These are phyloP conservation scores for Heliopora coerulea DNA, from an alignment of 92 coral and sea anemone species.

Conservation along the genomic window DNA sequence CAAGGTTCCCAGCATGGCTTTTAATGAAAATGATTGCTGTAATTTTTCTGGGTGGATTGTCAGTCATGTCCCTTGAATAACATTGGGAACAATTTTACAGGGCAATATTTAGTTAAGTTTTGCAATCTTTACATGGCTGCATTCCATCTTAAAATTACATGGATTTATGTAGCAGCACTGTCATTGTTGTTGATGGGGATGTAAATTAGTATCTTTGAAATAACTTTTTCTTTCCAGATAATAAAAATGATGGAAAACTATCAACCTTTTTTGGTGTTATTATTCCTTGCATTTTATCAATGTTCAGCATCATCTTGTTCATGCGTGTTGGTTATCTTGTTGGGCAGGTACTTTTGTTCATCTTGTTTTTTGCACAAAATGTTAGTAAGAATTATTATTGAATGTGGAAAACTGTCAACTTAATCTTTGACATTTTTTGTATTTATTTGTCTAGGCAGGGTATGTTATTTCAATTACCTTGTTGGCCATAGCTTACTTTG, in stretches of 20 bases:
- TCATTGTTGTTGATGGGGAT: no score
- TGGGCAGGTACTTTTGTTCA: constrained; percentile 72
- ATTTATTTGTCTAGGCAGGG: constrained; percentile 65
- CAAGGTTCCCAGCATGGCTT: no score
- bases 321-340: constrained; percentile 88
- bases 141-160: no score
- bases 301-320: constrained; percentile 93
- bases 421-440: background rate
- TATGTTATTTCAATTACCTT: constrained; percentile 64
- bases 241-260: constrained; percentile 59
- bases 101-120: no score
- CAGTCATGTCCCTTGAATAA: no score
- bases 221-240: constrained; percentile 51
- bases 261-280: constrained; percentile 93
- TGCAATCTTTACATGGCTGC: no score
- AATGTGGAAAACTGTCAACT: background rate
- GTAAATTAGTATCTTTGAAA: no score
- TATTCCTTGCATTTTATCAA: constrained; percentile 86
- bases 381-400: background rate
- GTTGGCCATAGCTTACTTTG: constrained; percentile 84
- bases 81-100: no score
- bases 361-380: background rate
- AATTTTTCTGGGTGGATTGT: no score
- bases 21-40: no score
- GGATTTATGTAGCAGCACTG: no score